Evolutionary conservation across 2,888 invertebrate genomes (phyloP).

Genomic region (Sarcophaga carnaria): DNA sequence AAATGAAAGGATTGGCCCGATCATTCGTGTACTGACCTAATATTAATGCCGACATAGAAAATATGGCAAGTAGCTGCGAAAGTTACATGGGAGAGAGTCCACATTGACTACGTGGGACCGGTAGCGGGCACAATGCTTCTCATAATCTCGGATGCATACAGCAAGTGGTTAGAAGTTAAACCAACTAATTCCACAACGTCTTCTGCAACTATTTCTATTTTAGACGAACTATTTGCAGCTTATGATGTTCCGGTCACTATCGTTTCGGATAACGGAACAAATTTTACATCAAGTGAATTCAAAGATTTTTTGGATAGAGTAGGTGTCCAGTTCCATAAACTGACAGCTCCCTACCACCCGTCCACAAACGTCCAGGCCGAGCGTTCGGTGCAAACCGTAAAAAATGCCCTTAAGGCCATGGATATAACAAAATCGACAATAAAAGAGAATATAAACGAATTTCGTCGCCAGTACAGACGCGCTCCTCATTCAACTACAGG

Average conservation of each 20-base stretch:
- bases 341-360: slow-evolving; percentile 69
- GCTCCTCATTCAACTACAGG: slow-evolving; percentile 40
- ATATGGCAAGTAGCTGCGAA: slow-evolving; percentile 12
- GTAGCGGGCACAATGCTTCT: slow-evolving; percentile 74
- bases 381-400: slow-evolving; percentile 42
- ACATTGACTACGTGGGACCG: slow-evolving; percentile 79
- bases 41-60: slow-evolving; percentile 27
- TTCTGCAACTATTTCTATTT: slow-evolving; percentile 53
- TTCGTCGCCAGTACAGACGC: slow-evolving; percentile 51
- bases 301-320: slow-evolving; percentile 45
- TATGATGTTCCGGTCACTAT: slow-evolving; percentile 71
- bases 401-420: slow-evolving; percentile 64
- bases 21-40: slow-evolving; percentile 55
- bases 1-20: slow-evolving; percentile 49
- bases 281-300: slow-evolving; percentile 59
- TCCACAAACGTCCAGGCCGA: slow-evolving; percentile 59
- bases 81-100: slow-evolving; percentile 42
- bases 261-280: slow-evolving; percentile 72
- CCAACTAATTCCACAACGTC: slow-evolving; percentile 24
- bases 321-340: slow-evolving; percentile 65
- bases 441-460: slow-evolving; percentile 53
- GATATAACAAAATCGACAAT: slow-evolving; percentile 24
- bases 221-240: slow-evolving; percentile 69
- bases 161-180: slow-evolving; percentile 42
- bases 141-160: slow-evolving; percentile 72